Conservation (phyloP, 1,140 invertebrate genomes). For the Diuraphis noxia region DNA sequence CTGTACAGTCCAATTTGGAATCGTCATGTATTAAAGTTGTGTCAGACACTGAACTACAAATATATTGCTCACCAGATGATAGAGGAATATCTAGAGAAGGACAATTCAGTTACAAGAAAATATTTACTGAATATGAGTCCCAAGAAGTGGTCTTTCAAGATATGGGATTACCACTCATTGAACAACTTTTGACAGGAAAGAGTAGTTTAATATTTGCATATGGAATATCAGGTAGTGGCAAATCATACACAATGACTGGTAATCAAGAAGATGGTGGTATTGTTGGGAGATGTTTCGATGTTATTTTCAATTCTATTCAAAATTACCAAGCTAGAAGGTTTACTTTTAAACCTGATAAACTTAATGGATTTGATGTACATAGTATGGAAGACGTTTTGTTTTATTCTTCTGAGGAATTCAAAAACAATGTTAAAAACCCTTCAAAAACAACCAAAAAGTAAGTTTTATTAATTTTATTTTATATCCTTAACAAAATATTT, state of each 20-base stretch:
- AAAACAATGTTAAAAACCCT: conserved; percentile 39
- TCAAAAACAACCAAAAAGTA: conserved; percentile 31
- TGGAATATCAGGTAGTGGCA: conserved; percentile 94
- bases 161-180: conserved; percentile 79
- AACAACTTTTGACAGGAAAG: conserved; percentile 76
- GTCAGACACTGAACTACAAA: conserved; percentile 70
- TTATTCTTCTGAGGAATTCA: conserved; percentile 29
- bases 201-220: conserved; percentile 94
- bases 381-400: conserved; percentile 76
- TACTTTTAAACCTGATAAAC: conserved; percentile 88
- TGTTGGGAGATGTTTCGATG: conserved; percentile 80
- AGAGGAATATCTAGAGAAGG: conserved; percentile 70
- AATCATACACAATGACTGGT: conserved; percentile 94
- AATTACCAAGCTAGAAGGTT: conserved; percentile 78
- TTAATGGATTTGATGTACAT: conserved; percentile 93
- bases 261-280: conserved; percentile 65
- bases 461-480: background rate
- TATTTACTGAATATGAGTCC: conserved; percentile 76
- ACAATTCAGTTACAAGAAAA: conserved; percentile 78
- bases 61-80: conserved; percentile 67
- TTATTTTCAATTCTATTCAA: conserved; percentile 87
- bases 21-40: conserved; percentile 71
- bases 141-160: conserved; percentile 74
- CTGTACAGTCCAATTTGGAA: conserved; percentile 53
- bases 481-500: background rate